Base-by-base conservation (phyloP, 2,113 vertebrate genomes). In the Enhydra lutris region DNA sequence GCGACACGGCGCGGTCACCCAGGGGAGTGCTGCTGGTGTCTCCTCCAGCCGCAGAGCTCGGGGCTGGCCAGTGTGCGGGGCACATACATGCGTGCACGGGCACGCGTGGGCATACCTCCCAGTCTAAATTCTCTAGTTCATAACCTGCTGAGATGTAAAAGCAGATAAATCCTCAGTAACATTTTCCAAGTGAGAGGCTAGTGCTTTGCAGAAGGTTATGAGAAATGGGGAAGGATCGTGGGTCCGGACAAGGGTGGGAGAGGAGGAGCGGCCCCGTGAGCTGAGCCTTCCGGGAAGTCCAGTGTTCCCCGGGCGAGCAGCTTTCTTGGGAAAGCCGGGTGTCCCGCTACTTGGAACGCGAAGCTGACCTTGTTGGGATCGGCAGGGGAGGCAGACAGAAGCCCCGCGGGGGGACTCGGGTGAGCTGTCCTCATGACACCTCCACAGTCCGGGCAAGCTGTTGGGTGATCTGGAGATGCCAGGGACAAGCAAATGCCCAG, bases 1-100 rank as follows among this genome's bases (percentile, higher is more conserved):
- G 42, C 7, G 24, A 78, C 18, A 39, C 23, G 8, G 39, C 3
- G 11, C 3, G 0, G 31, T 12, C 7, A 6, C 61, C 24, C 71
- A 9, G 65, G 21, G 0, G 1, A 9, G 1, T 13, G 18, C 12
- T 13, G 1, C 0, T 1, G 13, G 3, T 4, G 6, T 39, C 18
- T 18, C 1, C 23, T 8, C 23, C 57, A 26, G 81, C 45, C n/a
- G 17, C 89, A 55, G 61, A 80, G 63, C 18, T 7, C 4, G 3
- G 3, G 4, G 61, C 59, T 7, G 24, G 76, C 45, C 36, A 36
- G 57, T 9, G 21, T 34, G 7, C 2, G 1, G 57, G 42, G 42
- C 42, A 45, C 74, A 5, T 1, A 5, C 42, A 31, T 0, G 1
- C 4, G 10, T 61, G 59, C 59, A 26, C 24, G 24, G 24, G 57